Evolutionary conservation across 2,113 vertebrate genomes (phyloP), one percentile per base, ranked within the genome.

Genomic region (Rostratula benghalensis): DNA sequence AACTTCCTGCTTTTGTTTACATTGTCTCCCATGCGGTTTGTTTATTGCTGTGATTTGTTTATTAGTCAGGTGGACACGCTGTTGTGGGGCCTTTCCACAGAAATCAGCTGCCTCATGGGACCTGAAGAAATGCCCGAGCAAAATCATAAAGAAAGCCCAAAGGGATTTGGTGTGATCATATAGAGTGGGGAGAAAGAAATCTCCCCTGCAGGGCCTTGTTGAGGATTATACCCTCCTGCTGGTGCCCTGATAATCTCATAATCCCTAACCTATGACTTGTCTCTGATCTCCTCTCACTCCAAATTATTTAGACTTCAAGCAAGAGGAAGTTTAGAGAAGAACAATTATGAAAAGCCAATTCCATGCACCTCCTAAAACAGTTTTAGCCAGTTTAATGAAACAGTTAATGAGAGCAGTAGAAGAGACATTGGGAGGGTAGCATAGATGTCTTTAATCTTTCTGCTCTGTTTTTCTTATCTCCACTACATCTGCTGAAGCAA

Each of bases 221-320:
- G 93, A 45, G 76, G 80, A 78, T 95, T 95, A 83, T 74, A 95
- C 75, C 56, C 74, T 93, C 48, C 71, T 3, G 4, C 1, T 0
- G 86, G 79, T 93, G 91, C 74, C 78, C 63, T 73, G 83, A 30
- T 91, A 92, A 79, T 87, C 86, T 84, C 81, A 84, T 95, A 94
- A 94, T 92, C 94, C 83, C 41, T 92, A 93, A 95, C 76, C 95
- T 93, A 87, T 89, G 92, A 71, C 48, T 93, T 22, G 61, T 57
- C 41, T 97, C 92, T 96, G 86, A 87, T 96, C 83, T 93, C 54
- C 83, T 79, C 94, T 94, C 89, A 76, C 67, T 94, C 93, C 63
- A 81, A 73, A 96, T 95, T 89, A 91, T 92, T 93, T 91, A 37
- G 70, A 89, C 70, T 94, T 79, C 73, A 73, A 93, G 61, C 69